Evolutionary conservation across 2,113 vertebrate species (phyloP).

Genomic region (Eurystomus gularis): DNA sequence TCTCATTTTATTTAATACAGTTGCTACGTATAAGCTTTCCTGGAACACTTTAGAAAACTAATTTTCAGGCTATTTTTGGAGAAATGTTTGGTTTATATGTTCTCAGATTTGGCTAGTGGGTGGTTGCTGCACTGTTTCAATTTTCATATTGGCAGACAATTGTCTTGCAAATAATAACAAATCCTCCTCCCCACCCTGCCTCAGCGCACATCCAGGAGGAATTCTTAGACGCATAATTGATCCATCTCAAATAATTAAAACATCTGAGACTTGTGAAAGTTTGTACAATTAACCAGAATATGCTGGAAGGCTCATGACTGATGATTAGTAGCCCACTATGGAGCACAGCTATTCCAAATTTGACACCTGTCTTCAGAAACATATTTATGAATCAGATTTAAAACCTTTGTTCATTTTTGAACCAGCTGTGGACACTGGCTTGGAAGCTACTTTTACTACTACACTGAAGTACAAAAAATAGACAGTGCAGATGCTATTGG

Average conservation of each 20-base stretch:
- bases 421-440: neutral
- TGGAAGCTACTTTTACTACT: neutral
- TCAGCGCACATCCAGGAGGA: neutral
- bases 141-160: neutral
- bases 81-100: neutral
- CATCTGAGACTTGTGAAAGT: neutral
- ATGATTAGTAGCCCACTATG: neutral
- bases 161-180: neutral
- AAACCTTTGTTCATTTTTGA: neutral
- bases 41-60: neutral
- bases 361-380: neutral
- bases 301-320: neutral
- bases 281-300: neutral
- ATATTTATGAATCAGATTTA: neutral
- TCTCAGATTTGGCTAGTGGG: neutral
- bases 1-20: neutral
- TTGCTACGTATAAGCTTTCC: neutral
- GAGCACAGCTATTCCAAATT: neutral
- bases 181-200: neutral
- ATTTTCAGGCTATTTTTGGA: neutral
- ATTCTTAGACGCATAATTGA: neutral
- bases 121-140: neutral
- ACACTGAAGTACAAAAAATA: neutral
- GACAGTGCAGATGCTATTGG: neutral
- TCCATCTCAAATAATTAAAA: neutral